phyloP scores from a whole-genome alignment of 2,888 invertebrate genomes.

The Drosophila kanekoi region DNA sequence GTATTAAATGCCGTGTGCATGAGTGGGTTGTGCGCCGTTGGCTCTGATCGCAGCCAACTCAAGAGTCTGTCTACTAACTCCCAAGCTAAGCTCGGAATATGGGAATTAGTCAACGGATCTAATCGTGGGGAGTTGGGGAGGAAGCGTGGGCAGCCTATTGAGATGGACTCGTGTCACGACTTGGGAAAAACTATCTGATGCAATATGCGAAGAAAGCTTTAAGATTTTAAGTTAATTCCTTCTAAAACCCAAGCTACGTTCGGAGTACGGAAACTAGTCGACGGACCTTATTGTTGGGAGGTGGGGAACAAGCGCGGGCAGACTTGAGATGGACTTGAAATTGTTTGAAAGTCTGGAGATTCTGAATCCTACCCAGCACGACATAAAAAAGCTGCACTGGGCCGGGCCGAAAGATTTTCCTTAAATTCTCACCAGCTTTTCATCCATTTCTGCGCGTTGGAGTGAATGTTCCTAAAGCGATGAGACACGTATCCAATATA shows the following conservation, averaged over 20 bases:
- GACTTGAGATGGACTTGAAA: conserved; percentile 5
- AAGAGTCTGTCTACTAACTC: conserved; percentile 28
- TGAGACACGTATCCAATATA: too few species aligned
- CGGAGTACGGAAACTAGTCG: conserved; percentile 21
- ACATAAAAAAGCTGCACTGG: too few species aligned
- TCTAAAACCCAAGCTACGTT: conserved; percentile 30
- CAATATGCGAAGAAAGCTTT: too few species aligned
- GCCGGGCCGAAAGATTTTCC: too few species aligned
- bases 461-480: too few species aligned
- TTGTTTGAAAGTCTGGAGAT: too few species aligned
- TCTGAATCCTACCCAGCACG: too few species aligned
- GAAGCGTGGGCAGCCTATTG: neutral
- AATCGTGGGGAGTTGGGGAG: conserved; percentile 14
- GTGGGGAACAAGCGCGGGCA: conserved; percentile 4
- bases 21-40: conserved; percentile 53
- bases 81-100: conserved; percentile 17
- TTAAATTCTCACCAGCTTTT: too few species aligned
- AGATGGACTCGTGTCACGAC: conserved; percentile 20
- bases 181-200: neutral
- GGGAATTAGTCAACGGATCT: conserved; percentile 23
- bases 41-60: conserved; percentile 15
- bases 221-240: neutral
- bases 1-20: conserved; percentile 29
- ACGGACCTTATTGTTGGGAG: conserved; percentile 5
- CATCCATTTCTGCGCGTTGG: too few species aligned